Conservation (phyloP, 2,888 invertebrate genomes). For the Anarsia innoxiella region DNA sequence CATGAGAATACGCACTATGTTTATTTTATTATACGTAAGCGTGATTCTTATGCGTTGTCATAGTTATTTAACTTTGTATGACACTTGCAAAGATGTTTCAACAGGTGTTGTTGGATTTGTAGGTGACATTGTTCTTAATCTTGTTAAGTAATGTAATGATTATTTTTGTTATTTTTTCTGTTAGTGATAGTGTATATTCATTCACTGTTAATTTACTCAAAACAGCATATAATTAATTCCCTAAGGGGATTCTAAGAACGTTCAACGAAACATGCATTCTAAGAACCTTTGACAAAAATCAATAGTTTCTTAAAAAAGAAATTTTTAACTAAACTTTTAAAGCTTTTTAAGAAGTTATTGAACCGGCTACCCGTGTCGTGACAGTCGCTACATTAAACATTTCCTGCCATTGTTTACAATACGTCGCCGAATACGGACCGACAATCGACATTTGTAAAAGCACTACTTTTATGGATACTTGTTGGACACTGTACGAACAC, state of each 20-base stretch:
- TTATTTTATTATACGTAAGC: not conserved
- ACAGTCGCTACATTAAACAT: slow-evolving; percentile 20
- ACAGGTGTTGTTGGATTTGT: slow-evolving; percentile 26
- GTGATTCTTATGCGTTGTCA: not conserved
- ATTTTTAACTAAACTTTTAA: too few relatives aligned
- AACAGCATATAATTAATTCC: too few relatives aligned
- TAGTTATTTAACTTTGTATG: not conserved
- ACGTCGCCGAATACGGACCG: slow-evolving; percentile 32
- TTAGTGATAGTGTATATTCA: too few relatives aligned
- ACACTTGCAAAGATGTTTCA: slow-evolving; percentile 18
- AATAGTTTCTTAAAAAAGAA: too few relatives aligned
- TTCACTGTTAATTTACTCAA: too few relatives aligned
- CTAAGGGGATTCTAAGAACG: too few relatives aligned
- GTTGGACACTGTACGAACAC: not conserved
- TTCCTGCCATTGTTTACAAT: slow-evolving; percentile 46
- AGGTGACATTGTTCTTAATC: too few relatives aligned
- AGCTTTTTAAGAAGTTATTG: slow-evolving; percentile 11
- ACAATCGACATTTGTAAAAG: slow-evolving; percentile 26
- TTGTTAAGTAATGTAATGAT: too few relatives aligned
- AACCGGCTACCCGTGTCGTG: slow-evolving; percentile 11
- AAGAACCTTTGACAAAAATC: too few relatives aligned
- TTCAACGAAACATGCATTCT: too few relatives aligned
- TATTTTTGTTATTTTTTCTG: slow-evolving; percentile 12
- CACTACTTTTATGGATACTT: slow-evolving; percentile 22
- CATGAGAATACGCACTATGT: not conserved